Percentiles rank a stretch among this genome's conserved stretches.
Evolutionary conservation across 2,888 invertebrate genomes (phyloP).

Genomic region (Blomia tropicalis): DNA sequence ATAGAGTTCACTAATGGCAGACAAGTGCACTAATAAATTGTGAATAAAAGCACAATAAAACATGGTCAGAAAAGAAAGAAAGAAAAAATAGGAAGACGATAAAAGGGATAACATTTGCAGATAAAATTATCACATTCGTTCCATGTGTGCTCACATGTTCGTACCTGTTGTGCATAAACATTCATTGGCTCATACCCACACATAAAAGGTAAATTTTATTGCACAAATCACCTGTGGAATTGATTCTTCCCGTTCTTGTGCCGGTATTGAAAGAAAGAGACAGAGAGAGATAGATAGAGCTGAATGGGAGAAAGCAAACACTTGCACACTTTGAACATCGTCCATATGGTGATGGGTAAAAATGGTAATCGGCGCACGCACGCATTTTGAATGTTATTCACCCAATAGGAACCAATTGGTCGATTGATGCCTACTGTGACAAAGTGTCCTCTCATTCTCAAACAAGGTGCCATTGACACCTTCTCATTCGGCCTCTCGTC

Average conservation of each 20-base stretch:
- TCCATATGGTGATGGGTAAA: no score
- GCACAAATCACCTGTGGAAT: slow-evolving; percentile 15
- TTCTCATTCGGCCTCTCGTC: no score
- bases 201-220: not conserved
- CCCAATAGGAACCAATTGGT: no score
- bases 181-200: not conserved
- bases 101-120: not conserved
- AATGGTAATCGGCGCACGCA: no score
- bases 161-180: not conserved
- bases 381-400: no score
- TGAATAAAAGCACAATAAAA: slow-evolving; percentile 14
- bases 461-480: not conserved
- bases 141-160: not conserved
- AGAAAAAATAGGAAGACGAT: not conserved
- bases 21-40: slow-evolving; percentile 8
- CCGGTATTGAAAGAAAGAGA: not conserved
- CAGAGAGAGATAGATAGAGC: not conserved
- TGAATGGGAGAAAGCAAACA: not conserved
- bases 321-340: no score
- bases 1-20: not conserved
- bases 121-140: slow-evolving; percentile 7
- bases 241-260: not conserved
- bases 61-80: not conserved
- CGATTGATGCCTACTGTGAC: not conserved
- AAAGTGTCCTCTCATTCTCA: not conserved